phyloP scores from a whole-genome alignment of 2,113 vertebrate genomes.

The Vulpes lagopus region DNA sequence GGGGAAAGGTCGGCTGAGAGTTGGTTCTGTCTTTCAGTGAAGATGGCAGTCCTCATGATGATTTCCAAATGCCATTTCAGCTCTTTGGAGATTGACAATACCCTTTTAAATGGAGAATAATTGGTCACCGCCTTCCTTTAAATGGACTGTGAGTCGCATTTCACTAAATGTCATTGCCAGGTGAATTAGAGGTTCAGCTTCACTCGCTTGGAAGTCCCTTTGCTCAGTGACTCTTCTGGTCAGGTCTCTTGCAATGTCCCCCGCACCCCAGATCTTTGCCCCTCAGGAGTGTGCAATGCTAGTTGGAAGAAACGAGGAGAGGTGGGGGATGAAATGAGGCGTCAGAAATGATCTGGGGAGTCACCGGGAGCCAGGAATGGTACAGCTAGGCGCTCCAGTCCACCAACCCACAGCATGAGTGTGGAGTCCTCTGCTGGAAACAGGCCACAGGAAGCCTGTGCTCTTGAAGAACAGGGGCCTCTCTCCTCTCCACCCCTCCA shows the following conservation, averaged over 20 bases:
- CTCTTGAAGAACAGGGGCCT: accelerated
- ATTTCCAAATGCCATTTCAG: slow-evolving; percentile 83
- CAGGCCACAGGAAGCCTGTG: background rate
- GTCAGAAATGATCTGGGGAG: background rate
- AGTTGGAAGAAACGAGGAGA: slow-evolving; percentile 53
- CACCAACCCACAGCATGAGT: accelerated
- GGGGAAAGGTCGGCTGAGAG: slow-evolving; percentile 68
- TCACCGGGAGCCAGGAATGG: background rate
- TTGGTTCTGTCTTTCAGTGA: slow-evolving; percentile 74
- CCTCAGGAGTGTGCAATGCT: background rate
- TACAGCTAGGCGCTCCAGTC: background rate
- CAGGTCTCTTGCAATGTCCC: slow-evolving; percentile 64
- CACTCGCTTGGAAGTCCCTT: slow-evolving; percentile 52
- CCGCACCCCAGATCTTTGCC: slow-evolving; percentile 58
- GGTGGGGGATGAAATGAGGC: slow-evolving; percentile 47
- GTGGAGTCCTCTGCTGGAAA: accelerated
- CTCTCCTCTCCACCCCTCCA: accelerated
- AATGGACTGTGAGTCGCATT: slow-evolving; percentile 76
- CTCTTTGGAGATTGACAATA: slow-evolving; percentile 80
- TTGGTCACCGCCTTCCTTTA: slow-evolving; percentile 81
- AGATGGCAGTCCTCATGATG: slow-evolving; percentile 52
- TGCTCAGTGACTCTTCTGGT: slow-evolving; percentile 64
- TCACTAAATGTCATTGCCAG: slow-evolving; percentile 83
- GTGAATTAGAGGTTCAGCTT: slow-evolving; percentile 72
- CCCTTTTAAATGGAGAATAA: slow-evolving; percentile 84